Evolutionary conservation across 2,113 vertebrate genomes (phyloP).

Genomic region (Ictidomys tridecemlineatus): DNA sequence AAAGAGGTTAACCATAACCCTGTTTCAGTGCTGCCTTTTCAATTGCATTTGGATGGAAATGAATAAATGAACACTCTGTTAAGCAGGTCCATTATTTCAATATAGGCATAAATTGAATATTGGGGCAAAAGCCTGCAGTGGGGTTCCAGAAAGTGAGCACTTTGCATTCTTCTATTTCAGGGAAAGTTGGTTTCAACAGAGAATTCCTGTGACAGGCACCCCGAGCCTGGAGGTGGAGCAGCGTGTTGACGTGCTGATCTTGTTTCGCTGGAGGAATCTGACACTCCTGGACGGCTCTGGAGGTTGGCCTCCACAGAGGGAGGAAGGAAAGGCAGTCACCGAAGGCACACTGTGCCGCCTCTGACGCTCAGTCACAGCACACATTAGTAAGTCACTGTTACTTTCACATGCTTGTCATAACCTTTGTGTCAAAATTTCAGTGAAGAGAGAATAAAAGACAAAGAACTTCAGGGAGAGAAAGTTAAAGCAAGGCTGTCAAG

Average conservation of each 20-base stretch:
- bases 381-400: conserved; percentile 74
- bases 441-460: conserved; percentile 60
- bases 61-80: conserved; percentile 51
- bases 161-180: conserved; percentile 62
- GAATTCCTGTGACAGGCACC: conserved; percentile 61
- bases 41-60: conserved; percentile 36
- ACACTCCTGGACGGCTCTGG: conserved; percentile 60
- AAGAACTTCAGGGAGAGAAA: conserved; percentile 66
- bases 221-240: conserved; percentile 11
- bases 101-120: conserved; percentile 17
- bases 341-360: not conserved
- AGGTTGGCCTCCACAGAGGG: conserved; percentile 40
- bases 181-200: conserved; percentile 53
- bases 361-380: not conserved
- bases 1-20: not conserved
- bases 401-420: conserved; percentile 78
- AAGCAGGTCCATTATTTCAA: conserved; percentile 54
- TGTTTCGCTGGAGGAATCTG: conserved; percentile 24
- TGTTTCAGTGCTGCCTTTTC: not conserved
- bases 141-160: conserved; percentile 7
- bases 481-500: conserved; percentile 60
- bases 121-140: not conserved
- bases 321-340: not conserved
- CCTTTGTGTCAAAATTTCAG: conserved; percentile 72
- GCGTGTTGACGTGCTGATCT: conserved; percentile 58